A percentile compares a stretch with the other conserved stretches of the same genome.
These are phyloP conservation scores for Pectinophora gossypiella DNA, from an alignment of 1,140 invertebrate species.

Conservation along the genomic window DNA sequence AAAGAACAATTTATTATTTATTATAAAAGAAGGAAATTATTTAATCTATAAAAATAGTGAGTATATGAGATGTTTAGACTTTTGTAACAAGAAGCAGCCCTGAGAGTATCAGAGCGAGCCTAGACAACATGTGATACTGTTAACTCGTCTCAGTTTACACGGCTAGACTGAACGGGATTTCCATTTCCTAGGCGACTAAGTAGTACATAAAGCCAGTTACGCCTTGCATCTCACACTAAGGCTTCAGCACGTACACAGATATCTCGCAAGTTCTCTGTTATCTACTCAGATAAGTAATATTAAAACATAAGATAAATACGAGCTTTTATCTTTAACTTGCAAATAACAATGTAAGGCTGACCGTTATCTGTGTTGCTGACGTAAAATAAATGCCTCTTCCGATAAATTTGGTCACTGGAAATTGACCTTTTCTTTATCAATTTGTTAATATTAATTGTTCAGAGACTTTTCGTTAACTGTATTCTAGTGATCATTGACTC, in stretches of 20 bases:
- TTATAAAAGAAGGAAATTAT: too few relatives aligned
- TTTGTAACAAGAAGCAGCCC: background rate
- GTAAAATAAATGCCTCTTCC: conserved; percentile 29
- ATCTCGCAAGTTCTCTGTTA: background rate
- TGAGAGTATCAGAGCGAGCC: conserved; percentile 28
- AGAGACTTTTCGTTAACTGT: too few relatives aligned
- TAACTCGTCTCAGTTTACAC: conserved; percentile 27
- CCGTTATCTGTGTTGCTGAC: conserved; percentile 36
- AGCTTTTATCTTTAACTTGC: conserved; percentile 20
- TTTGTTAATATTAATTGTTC: too few relatives aligned
- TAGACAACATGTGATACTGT: conserved; percentile 30
- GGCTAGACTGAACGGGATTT: conserved; percentile 13
- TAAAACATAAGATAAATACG: background rate
- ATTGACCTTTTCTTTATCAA: conserved; percentile 29
- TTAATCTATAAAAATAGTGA: too few relatives aligned
- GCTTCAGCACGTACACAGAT: background rate
- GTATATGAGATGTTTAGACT: too few relatives aligned
- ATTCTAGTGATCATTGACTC: too few relatives aligned
- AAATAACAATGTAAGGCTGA: conserved; percentile 10
- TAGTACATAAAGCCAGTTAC: background rate
- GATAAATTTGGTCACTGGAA: conserved; percentile 23
- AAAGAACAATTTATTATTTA: too few relatives aligned
- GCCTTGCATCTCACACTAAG: background rate
- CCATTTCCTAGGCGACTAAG: background rate
- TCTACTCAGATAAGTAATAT: background rate